These are phyloP conservation scores for Crotalus horridus DNA, from an alignment of 2,113 vertebrate genomes.

Conservation along the genomic window DNA sequence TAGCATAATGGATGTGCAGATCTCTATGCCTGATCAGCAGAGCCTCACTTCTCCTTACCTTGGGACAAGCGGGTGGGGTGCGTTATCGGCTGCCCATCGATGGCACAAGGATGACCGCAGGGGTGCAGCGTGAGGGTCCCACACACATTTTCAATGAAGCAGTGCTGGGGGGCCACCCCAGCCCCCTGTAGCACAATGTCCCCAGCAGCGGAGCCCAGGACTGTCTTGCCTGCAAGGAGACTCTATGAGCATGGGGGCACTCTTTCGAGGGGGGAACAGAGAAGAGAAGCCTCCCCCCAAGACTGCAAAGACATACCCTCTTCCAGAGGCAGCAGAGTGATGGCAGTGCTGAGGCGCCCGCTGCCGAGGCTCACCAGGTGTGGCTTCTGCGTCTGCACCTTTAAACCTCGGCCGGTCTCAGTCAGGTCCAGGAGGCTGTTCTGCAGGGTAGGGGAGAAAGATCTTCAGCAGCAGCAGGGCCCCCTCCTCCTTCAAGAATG, in stretches of 20 bases:
- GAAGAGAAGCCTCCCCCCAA: not conserved
- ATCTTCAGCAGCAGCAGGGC: not conserved
- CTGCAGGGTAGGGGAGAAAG: slow-evolving; percentile 60
- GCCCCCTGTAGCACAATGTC: slow-evolving; percentile 87
- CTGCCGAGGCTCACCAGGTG: slow-evolving; percentile 97
- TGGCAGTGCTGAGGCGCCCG: slow-evolving; percentile 89
- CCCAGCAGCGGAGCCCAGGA: slow-evolving; percentile 78
- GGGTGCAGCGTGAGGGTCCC: slow-evolving; percentile 87
- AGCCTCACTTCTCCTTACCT: slow-evolving; percentile 69
- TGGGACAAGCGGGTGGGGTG: slow-evolving; percentile 84
- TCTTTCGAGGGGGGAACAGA: not conserved
- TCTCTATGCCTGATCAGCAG: not conserved
- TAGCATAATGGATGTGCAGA: not conserved
- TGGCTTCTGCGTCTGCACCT: slow-evolving; percentile 90
- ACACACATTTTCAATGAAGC: slow-evolving; percentile 85
- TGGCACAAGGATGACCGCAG: slow-evolving; percentile 83
- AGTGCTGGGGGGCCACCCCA: slow-evolving; percentile 80
- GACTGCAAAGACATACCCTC: slow-evolving; percentile 76
- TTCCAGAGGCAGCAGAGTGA: slow-evolving; percentile 89
- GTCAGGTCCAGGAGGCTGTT: slow-evolving; percentile 88
- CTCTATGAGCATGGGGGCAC: not conserved
- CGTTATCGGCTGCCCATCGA: slow-evolving; percentile 77
- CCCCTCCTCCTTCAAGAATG: not conserved
- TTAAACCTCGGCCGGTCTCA: slow-evolving; percentile 87
- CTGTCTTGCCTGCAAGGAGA: slow-evolving; percentile 78